Base-by-base conservation (phyloP, 2,797 vertebrate genomes). In the Siniperca scherzeri region DNA sequence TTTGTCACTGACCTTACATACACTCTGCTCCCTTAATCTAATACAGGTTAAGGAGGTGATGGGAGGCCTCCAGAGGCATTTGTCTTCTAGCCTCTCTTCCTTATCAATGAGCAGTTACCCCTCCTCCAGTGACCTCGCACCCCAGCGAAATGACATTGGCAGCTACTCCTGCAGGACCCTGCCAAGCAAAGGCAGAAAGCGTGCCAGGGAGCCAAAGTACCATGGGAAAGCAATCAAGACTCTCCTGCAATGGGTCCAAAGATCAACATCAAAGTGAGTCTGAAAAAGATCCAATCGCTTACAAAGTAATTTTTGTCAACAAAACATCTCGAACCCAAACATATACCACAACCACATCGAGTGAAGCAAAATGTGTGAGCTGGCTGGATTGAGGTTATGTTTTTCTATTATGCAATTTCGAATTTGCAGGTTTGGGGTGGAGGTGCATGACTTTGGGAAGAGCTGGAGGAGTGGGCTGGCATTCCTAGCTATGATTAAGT, bases 381-480 rank as follows among this genome's bases (percentile, higher is more conserved):
- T 57, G 61, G 27, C 61, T 74, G 10, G 33, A 30, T 5, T 40
- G 40, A 53, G 4, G 7, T 59, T 1, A 2, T 27, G 7, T 25
- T 46, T 36, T 57, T 62, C 14, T 57, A 3, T 52, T n/a, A 14
- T 80, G 17, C 14, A 5, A 30, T 62, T 61, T 44, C 7, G 52
- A 74, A 70, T 74, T 2, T 82, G 46, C 79, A 98, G 97, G 89
- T 98, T 97, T 14, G 97, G 97, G 0, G 96, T 98, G 84, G 96
- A 97, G 5, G 96, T 98, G 73, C 93, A 95, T 77, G 97, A 98
- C 83, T 99, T 98, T 73, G 94, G 97, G 3, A 95, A 94, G 91
- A 98, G 97, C 82, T 98, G 98, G 97, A 96, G 94, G 80, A 98
- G 96, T 13, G 97, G 98, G 42, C 89, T 98, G 80, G 97, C 97